Percentiles rank a stretch among this genome's conserved stretches.
Conservation (phyloP, 2,113 vertebrate genomes). For the Clarias batrachus region DNA sequence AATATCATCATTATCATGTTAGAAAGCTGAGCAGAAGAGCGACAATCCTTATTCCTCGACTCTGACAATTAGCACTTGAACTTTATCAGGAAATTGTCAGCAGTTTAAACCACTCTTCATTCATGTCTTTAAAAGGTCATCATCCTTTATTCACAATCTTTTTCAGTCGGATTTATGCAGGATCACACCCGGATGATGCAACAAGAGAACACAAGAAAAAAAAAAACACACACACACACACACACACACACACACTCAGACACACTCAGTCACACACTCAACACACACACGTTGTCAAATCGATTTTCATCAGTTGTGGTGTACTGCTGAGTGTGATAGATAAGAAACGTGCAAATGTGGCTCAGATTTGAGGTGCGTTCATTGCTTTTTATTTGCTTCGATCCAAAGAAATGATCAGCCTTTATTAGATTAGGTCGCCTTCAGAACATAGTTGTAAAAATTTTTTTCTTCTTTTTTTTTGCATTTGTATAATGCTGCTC, state of each 20-base stretch:
- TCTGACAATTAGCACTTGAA: neutral
- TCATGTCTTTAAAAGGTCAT: neutral
- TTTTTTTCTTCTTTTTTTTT: neutral
- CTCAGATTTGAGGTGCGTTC: neutral
- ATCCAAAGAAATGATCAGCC: neutral
- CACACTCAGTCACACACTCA: too few relatives aligned
- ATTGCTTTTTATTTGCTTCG: neutral
- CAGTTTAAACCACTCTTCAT: neutral
- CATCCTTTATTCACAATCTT: neutral
- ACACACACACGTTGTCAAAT: neutral
- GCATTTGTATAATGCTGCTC: neutral
- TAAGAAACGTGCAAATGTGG: neutral
- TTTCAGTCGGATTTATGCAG: neutral
- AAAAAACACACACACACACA: too few relatives aligned
- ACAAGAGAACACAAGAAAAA: neutral
- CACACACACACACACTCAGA: too few relatives aligned
- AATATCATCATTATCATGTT: neutral
- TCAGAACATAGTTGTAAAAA: neutral
- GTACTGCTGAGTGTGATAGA: neutral
- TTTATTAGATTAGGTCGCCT: conserved; percentile 6
- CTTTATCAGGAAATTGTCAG: neutral
- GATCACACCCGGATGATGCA: neutral
- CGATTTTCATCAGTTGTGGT: neutral
- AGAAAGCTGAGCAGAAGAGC: neutral
- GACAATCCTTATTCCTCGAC: neutral